These are phyloP conservation scores for Melopsittacus undulatus DNA, from an alignment of 2,797 vertebrate genomes.

Conservation along the genomic window DNA sequence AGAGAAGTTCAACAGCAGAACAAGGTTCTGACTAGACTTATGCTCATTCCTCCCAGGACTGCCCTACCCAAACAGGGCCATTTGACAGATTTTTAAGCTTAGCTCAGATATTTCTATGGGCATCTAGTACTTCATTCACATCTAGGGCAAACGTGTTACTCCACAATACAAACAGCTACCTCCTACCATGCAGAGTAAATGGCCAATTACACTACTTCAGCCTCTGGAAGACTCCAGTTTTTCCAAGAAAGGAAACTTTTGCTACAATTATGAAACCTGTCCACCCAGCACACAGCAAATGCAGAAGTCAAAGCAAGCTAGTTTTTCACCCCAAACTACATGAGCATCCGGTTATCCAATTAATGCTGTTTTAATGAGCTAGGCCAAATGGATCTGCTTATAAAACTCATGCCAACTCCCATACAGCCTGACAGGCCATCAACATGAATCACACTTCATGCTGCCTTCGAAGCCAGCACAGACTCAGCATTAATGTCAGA, in stretches of 20 bases:
- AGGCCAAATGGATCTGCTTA: not conserved
- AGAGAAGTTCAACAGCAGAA: not conserved
- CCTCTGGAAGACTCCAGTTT: not conserved
- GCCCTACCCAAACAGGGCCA: not conserved
- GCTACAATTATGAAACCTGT: not conserved
- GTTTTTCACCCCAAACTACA: too few species aligned
- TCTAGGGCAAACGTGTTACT: not conserved
- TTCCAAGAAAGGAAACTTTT: not conserved
- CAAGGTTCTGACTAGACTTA: not conserved
- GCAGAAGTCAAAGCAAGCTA: not conserved
- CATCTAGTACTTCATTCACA: not conserved
- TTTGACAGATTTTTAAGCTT: not conserved
- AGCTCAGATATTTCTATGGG: not conserved
- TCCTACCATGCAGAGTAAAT: not conserved
- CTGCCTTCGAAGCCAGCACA: not conserved
- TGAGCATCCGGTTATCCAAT: not conserved
- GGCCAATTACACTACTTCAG: not conserved
- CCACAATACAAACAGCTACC: not conserved
- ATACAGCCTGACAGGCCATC: not conserved
- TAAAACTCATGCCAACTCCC: not conserved
- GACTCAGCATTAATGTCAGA: constrained; percentile 2
- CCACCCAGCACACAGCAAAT: rapidly evolving
- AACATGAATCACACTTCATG: not conserved
- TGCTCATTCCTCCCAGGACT: not conserved
- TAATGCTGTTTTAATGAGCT: not conserved